Percentiles rank a stretch among this genome's conserved stretches.
phyloP scores from a whole-genome alignment of 2,888 invertebrate genomes.

The Scaptomyza tumidula region DNA sequence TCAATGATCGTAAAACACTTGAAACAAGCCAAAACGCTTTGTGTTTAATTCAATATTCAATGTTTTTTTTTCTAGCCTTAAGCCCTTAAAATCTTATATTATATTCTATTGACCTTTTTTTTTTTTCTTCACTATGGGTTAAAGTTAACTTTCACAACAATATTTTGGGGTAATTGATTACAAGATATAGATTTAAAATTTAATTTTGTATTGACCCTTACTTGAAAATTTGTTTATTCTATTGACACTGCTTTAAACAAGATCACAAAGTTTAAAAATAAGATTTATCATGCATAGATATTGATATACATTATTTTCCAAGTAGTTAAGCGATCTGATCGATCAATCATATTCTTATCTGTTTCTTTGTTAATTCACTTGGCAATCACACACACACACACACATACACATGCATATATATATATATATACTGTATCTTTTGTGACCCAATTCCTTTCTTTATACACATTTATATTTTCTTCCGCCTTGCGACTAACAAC shows the following conservation, averaged over 20 bases:
- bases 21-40: no score
- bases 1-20: no score
- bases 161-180: no score
- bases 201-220: no score
- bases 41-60: no score
- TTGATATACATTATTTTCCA: not conserved
- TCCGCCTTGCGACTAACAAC: conserved; percentile 28
- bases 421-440: conserved; percentile 3
- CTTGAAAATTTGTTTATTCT: no score
- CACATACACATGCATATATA: not conserved
- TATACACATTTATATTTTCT: conserved; percentile 9
- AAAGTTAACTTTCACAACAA: no score
- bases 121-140: no score
- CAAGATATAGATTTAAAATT: no score
- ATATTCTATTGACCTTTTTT: no score
- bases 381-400: conserved; percentile 27
- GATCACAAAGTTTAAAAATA: not conserved
- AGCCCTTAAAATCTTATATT: not conserved
- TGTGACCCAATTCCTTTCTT: conserved; percentile 36
- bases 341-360: conserved; percentile 18
- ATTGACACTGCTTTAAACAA: no score
- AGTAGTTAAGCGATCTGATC: conserved; percentile 26
- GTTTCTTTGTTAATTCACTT: conserved; percentile 28
- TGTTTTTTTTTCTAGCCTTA: no score
- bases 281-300: not conserved